phyloP scores from a whole-genome alignment of 2,797 vertebrate genomes.

The Holocentrus rufus region DNA sequence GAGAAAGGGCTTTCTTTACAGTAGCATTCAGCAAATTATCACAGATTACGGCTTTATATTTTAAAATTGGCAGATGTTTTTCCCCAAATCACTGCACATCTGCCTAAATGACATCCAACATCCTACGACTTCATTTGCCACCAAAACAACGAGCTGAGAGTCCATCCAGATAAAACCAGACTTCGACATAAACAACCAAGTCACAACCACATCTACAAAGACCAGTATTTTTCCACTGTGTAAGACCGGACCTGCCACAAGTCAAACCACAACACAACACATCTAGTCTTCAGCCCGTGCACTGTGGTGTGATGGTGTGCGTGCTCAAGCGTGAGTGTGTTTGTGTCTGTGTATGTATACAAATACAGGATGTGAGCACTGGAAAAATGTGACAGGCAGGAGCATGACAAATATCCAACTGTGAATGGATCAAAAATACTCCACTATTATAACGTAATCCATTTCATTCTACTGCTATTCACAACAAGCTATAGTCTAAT shows the following conservation, averaged over 20 bases:
- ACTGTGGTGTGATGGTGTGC: neutral
- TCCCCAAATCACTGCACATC: neutral
- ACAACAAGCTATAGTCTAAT: neutral
- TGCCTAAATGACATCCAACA: neutral
- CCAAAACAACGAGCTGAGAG: neutral
- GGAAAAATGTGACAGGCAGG: neutral
- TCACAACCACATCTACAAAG: conserved; percentile 20
- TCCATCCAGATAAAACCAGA: conserved; percentile 17
- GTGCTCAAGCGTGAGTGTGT: too few relatives aligned
- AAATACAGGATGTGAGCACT: neutral
- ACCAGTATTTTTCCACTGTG: conserved; percentile 46
- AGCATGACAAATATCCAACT: neutral
- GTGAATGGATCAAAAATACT: too few relatives aligned
- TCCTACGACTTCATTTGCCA: neutral
- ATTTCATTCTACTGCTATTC: neutral
- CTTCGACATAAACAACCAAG: conserved; percentile 61
- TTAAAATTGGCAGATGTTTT: neutral
- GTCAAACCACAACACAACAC: conserved; percentile 1
- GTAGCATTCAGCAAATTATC: neutral
- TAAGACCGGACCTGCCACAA: neutral
- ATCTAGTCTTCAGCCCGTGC: neutral
- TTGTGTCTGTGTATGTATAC: too few relatives aligned
- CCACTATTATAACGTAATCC: neutral
- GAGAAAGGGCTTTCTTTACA: neutral
- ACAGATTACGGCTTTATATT: neutral